phyloP scores from a whole-genome alignment of 2,797 vertebrate genomes.

The Champsocephalus esox region DNA sequence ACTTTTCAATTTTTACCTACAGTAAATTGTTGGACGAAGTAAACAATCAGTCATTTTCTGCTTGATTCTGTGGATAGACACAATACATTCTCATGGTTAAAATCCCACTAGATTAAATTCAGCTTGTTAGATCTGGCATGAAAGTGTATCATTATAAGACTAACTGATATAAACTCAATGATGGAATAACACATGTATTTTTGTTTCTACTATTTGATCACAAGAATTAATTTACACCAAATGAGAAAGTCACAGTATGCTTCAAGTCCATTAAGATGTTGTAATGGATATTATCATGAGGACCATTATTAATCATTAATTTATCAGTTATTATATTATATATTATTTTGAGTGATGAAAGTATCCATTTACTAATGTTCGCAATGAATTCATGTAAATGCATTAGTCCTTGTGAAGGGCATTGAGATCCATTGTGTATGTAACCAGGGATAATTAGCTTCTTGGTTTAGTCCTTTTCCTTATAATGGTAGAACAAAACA shows the following conservation, averaged over 20 bases:
- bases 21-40: background rate
- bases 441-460: constrained; percentile 37
- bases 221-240: background rate
- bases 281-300: constrained; percentile 71
- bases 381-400: constrained; percentile 31
- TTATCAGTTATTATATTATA: constrained; percentile 59
- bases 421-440: constrained; percentile 56
- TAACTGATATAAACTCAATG: background rate
- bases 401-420: constrained; percentile 66
- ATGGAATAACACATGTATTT: background rate
- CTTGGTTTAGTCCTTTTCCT: constrained; percentile 36
- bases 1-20: background rate
- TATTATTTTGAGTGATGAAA: constrained; percentile 65
- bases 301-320: constrained; percentile 63
- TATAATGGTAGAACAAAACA: constrained; percentile 50
- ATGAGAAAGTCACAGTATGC: constrained; percentile 49
- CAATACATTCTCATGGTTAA: background rate
- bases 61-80: background rate
- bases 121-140: background rate
- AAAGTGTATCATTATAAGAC: background rate
- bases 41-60: background rate
- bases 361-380: constrained; percentile 39
- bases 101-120: background rate
- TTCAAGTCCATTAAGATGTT: constrained; percentile 69
- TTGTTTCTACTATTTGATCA: background rate